Evolutionary conservation across 2,113 vertebrate species (phyloP), one percentile per base, ranked within the genome.

Genomic region (Aspidoscelis tigris): DNA sequence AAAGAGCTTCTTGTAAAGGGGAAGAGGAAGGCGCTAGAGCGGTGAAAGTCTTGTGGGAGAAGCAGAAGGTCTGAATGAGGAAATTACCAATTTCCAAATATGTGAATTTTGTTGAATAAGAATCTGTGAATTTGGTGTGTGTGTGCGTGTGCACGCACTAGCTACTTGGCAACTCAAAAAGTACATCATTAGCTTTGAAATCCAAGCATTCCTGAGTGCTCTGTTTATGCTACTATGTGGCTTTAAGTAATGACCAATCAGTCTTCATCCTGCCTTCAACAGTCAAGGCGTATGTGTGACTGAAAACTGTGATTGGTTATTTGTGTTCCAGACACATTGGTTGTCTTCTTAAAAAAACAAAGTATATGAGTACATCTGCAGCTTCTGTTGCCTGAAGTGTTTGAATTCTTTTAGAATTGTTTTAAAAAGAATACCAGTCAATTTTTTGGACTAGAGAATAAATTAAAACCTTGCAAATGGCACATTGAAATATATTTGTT

Each of bases 401-500:
- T 61, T 83, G 64, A 81, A 76, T 76, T 76, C 44, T 61, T 76
- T 76, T 41, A 39, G 68, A 55, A 78, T 33, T 44, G 22, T 71
- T 86, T 61, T 73, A 41, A 86, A 78, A 78, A 82, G 20, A 18
- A 70, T 39, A 22, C 61, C 44, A 43, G 1, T 44, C n/a, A 41
- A 44, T 41, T 66, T 86, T 74, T 44, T 61, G 4, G 22, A n/a
- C 10, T 66, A 66, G 66, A 58, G 9, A 4, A 43, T 64, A 77
- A 41, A 64, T 41, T 26, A 86, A 68, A 76, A 20, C 43, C 16
- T 82, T 73, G 55, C 43, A 78, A 53, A 53, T 14, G 64, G 73
- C 75, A 55, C 21, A 65, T 78, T 82, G 80, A 82, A 82, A 73
- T 20, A 16, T 14, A 50, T 3, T 64, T 76, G 55, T n/a, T 21